Conservation (phyloP, 2,113 vertebrate species). For the Rhipidura dahli region DNA sequence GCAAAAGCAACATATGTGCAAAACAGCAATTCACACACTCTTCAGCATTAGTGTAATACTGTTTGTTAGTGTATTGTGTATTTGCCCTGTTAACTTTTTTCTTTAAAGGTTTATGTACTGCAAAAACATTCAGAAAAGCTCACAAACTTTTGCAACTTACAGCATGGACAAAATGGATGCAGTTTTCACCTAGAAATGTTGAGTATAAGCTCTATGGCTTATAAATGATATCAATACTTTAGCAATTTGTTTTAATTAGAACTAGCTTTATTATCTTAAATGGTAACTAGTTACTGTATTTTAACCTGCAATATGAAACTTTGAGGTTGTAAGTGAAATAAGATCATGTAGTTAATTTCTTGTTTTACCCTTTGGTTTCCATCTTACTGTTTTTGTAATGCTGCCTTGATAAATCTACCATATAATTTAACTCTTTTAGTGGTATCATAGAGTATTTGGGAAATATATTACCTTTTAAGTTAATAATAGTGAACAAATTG, state of each 20-base stretch:
- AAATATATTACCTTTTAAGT: not conserved
- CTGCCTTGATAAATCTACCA: slow-evolving; percentile 7
- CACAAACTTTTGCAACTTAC: slow-evolving; percentile 75
- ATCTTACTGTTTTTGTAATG: slow-evolving; percentile 66
- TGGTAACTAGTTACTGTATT: slow-evolving; percentile 61
- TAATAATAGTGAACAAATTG: not conserved
- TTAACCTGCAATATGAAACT: slow-evolving; percentile 58
- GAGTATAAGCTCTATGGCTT: slow-evolving; percentile 76
- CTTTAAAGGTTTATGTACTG: slow-evolving; percentile 68
- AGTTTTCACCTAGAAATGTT: slow-evolving; percentile 74
- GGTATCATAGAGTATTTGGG: not conserved
- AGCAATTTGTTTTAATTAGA: slow-evolving; percentile 59
- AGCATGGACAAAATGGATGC: slow-evolving; percentile 79
- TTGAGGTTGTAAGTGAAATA: slow-evolving; percentile 51
- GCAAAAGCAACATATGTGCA: not conserved
- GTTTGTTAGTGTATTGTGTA: slow-evolving; percentile 60
- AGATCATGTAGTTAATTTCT: slow-evolving; percentile 50
- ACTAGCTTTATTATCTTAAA: slow-evolving; percentile 54
- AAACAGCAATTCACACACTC: not conserved
- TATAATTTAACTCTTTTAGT: slow-evolving; percentile 11
- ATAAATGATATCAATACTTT: slow-evolving; percentile 62
- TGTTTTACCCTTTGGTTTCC: slow-evolving; percentile 84
- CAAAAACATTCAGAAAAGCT: slow-evolving; percentile 68
- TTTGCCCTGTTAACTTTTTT: slow-evolving; percentile 71
- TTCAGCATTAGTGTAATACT: slow-evolving; percentile 24